These are phyloP conservation scores for Stegana nigrithorax DNA, from an alignment of 2,888 invertebrate species.

Conservation along the genomic window DNA sequence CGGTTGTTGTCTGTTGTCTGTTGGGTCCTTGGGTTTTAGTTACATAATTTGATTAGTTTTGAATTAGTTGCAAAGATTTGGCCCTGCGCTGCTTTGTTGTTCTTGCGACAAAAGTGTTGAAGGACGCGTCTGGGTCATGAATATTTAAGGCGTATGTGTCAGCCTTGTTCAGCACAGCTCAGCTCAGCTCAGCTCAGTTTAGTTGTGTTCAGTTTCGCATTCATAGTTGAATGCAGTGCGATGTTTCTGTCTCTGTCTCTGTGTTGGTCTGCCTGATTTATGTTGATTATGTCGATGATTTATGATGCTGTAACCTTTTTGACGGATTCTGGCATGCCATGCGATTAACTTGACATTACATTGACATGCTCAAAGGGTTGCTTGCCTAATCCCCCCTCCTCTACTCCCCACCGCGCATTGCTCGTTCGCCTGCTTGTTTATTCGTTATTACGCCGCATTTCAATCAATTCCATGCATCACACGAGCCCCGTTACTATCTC, in stretches of 20 bases:
- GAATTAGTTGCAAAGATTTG: slow-evolving; percentile 39
- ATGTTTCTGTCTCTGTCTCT: too few relatives aligned
- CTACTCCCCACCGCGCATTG: too few relatives aligned
- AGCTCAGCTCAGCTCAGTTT: too few relatives aligned
- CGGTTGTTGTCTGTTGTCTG: too few relatives aligned
- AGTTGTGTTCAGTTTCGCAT: too few relatives aligned
- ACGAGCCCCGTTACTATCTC: too few relatives aligned
- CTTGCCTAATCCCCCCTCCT: neutral
- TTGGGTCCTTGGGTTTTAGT: slow-evolving; percentile 38
- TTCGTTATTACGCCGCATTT: too few relatives aligned
- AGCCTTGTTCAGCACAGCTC: too few relatives aligned
- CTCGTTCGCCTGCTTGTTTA: too few relatives aligned
- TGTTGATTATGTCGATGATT: slow-evolving; percentile 54
- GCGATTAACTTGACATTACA: neutral
- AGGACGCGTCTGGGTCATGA: slow-evolving; percentile 40
- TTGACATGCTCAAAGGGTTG: neutral
- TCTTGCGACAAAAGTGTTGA: neutral
- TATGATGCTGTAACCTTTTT: slow-evolving; percentile 36
- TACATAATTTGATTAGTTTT: slow-evolving; percentile 58
- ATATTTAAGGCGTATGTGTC: slow-evolving; percentile 48
- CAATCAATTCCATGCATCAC: too few relatives aligned
- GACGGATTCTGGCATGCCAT: neutral
- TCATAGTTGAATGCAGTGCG: too few relatives aligned
- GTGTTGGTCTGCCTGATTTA: too few relatives aligned
- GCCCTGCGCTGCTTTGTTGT: neutral